A percentile compares a stretch with the other conserved stretches of the same genome.
Evolutionary conservation across 2,797 vertebrate species (phyloP).

Genomic region (Sitta carolinensis): DNA sequence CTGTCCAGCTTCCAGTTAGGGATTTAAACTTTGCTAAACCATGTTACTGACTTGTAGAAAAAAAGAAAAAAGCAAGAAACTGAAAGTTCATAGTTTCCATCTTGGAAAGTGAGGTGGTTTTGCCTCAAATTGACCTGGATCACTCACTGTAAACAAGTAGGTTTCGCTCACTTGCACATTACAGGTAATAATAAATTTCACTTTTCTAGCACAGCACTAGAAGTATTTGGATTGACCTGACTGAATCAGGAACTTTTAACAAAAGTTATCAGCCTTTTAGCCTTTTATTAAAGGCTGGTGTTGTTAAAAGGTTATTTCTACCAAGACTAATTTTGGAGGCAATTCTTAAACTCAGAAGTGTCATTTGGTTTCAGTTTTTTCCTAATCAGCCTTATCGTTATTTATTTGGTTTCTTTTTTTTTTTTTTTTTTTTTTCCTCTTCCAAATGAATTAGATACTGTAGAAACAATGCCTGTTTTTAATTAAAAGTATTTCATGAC

Average conservation of each 20-base stretch:
- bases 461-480: not conserved
- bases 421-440: not conserved
- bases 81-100: not conserved
- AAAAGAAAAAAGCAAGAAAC: not conserved
- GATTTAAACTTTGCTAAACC: not conserved
- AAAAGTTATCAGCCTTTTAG: not conserved
- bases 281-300: not conserved
- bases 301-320: not conserved
- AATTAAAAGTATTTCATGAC: not conserved
- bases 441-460: not conserved
- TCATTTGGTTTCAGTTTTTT: not conserved
- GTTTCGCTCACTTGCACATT: not conserved
- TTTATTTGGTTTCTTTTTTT: not conserved
- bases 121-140: not conserved
- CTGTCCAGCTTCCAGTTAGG: not conserved
- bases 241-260: not conserved
- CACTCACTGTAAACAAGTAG: not conserved
- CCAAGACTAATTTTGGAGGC: not conserved
- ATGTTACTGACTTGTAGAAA: not conserved
- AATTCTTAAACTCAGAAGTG: not conserved
- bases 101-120: not conserved
- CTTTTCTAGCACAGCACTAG: not conserved
- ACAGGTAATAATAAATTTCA: not conserved
- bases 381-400: not conserved
- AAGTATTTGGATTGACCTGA: slow-evolving; percentile 1